Conservation (phyloP, 1,140 invertebrate species). For the Helicorthomorpha holstii region DNA sequence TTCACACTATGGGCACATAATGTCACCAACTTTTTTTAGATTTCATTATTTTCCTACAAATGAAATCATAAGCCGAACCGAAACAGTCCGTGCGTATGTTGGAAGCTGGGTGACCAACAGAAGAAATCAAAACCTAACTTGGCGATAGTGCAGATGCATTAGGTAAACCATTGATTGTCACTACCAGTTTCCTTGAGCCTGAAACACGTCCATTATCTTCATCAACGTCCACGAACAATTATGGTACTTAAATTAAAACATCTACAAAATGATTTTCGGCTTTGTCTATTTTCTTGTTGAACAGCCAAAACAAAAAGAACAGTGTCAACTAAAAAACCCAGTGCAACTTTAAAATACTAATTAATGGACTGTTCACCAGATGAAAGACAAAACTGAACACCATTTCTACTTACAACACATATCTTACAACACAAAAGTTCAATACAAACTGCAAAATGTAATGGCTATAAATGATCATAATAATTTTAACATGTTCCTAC, state of each 20-base stretch:
- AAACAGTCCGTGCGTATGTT: not conserved
- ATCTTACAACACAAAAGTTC: too few species aligned
- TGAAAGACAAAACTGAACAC: not conserved
- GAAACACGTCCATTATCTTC: too few species aligned
- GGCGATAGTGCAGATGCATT: conserved; percentile 2
- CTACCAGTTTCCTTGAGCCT: conserved; percentile 75
- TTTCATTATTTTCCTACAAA: not conserved
- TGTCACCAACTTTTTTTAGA: not conserved
- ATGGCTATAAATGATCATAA: too few species aligned
- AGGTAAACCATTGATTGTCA: conserved; percentile 60
- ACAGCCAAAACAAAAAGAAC: too few species aligned
- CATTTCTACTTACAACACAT: too few species aligned
- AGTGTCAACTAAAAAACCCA: too few species aligned
- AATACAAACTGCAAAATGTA: too few species aligned
- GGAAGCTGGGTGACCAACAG: not conserved
- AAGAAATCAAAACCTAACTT: not conserved
- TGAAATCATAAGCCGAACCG: not conserved
- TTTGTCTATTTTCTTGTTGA: too few species aligned
- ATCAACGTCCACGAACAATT: not conserved
- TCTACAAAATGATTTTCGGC: not conserved
- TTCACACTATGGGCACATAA: not conserved
- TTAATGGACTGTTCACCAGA: not conserved
- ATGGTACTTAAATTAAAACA: not conserved
- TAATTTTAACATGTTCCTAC: conserved; percentile 13
- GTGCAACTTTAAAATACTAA: too few species aligned